These are phyloP conservation scores for Drosophila azteca DNA, from an alignment of 1,140 invertebrate species.

Conservation along the genomic window DNA sequence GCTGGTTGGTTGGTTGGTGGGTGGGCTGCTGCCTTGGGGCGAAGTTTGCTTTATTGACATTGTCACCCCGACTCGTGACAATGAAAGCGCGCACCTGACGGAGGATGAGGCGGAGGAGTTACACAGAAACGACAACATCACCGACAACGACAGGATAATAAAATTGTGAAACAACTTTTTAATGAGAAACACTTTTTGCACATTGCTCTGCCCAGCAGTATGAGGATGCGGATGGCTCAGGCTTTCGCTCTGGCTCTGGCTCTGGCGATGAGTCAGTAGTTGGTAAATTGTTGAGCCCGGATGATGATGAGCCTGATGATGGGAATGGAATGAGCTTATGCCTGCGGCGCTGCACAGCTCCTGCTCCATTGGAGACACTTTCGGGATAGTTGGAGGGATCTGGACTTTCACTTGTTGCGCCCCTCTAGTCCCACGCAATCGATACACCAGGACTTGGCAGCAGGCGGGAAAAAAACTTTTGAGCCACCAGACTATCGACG, in stretches of 20 bases:
- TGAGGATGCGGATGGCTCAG: constrained; percentile 19
- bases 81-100: constrained; percentile 60
- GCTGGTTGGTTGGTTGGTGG: no score
- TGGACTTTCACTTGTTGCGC: constrained; percentile 8
- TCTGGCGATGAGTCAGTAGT: no score
- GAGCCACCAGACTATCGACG: constrained; percentile 6
- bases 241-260: not conserved
- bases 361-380: not conserved
- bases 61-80: constrained; percentile 67
- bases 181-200: constrained; percentile 80
- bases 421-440: no score
- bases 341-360: constrained; percentile 4
- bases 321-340: not conserved
- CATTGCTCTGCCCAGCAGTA: constrained; percentile 51
- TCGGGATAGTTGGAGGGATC: not conserved
- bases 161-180: constrained; percentile 79
- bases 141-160: constrained; percentile 63
- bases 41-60: constrained; percentile 78
- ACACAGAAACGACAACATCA: constrained; percentile 13
- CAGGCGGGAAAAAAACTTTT: not conserved
- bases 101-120: constrained; percentile 7
- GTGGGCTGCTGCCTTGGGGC: constrained; percentile 17
- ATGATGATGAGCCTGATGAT: not conserved
- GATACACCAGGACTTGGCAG: no score
- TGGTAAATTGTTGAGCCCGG: no score